Percentiles rank a stretch among this genome's conserved stretches.
These are phyloP conservation scores for Torymus tubicola DNA, from an alignment of 2,888 invertebrate species.

Conservation along the genomic window DNA sequence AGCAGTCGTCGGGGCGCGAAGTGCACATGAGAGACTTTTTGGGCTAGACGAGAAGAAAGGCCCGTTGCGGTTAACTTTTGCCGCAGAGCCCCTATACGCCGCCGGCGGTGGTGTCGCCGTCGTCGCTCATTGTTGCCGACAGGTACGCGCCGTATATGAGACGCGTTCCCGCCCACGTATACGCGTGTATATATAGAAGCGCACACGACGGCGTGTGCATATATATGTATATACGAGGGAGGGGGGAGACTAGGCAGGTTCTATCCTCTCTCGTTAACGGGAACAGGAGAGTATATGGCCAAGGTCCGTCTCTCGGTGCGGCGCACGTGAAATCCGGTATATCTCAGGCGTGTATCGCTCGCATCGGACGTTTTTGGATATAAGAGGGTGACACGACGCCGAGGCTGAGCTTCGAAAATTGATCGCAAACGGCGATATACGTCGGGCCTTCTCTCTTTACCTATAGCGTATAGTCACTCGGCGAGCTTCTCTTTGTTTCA, in stretches of 20 bases:
- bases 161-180: background rate
- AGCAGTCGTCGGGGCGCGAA: background rate
- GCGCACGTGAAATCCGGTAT: no score
- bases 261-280: no score
- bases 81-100: conserved; percentile 58
- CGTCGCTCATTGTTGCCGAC: no score
- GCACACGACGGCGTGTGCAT: no score
- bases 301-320: no score
- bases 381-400: background rate
- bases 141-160: background rate
- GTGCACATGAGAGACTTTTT: conserved; percentile 7
- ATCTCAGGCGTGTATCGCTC: no score
- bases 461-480: background rate
- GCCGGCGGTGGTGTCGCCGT: no score
- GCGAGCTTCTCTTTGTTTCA: background rate
- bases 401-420: conserved; percentile 5
- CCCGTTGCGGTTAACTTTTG: conserved; percentile 67
- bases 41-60: background rate
- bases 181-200: background rate
- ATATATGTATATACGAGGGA: no score
- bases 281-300: no score
- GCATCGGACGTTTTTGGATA: no score
- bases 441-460: background rate
- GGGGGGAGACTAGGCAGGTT: no score
- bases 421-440: conserved; percentile 41